Conservation (phyloP, 2,888 invertebrate genomes). For the Acronicta leporina region DNA sequence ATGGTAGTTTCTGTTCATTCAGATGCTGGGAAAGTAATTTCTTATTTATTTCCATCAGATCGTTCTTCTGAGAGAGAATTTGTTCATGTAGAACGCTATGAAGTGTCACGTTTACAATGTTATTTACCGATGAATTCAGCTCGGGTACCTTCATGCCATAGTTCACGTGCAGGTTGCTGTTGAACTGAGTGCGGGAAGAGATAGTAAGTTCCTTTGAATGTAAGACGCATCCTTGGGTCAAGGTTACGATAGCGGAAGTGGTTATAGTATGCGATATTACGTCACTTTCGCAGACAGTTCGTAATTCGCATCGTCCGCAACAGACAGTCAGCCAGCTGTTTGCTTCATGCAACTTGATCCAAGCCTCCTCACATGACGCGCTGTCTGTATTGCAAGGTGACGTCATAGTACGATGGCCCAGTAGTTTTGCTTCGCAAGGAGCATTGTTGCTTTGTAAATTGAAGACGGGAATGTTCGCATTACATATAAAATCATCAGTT, state of each 20-base stretch:
- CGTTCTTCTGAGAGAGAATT: neutral
- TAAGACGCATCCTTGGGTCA: constrained; percentile 13
- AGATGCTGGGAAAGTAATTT: constrained; percentile 1
- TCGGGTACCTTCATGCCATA: neutral
- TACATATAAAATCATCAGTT: neutral
- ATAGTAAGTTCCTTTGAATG: constrained; percentile 5
- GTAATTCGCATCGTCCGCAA: constrained; percentile 7
- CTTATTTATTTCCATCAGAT: neutral
- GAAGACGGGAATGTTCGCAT: constrained; percentile 2
- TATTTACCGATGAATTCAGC: constrained; percentile 1
- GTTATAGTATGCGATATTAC: constrained; percentile 4
- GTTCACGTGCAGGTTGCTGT: constrained; percentile 1
- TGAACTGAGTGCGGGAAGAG: constrained; percentile 6
- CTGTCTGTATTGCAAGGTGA: neutral
- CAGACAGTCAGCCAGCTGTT: constrained; percentile 13
- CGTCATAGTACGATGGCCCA: constrained; percentile 1
- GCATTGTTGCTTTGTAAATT: constrained; percentile 6
- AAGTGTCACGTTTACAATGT: constrained; percentile 1
- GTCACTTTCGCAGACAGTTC: neutral
- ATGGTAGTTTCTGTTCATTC: constrained; percentile 1
- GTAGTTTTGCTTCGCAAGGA: constrained; percentile 11
- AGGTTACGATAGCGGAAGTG: neutral
- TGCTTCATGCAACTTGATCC: constrained; percentile 6
- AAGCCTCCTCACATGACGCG: constrained; percentile 1
- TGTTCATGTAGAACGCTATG: neutral